A percentile compares a stretch with the other conserved stretches of the same genome.
phyloP scores from a whole-genome alignment of 2,113 vertebrate species.

The Elaphurus davidianus region DNA sequence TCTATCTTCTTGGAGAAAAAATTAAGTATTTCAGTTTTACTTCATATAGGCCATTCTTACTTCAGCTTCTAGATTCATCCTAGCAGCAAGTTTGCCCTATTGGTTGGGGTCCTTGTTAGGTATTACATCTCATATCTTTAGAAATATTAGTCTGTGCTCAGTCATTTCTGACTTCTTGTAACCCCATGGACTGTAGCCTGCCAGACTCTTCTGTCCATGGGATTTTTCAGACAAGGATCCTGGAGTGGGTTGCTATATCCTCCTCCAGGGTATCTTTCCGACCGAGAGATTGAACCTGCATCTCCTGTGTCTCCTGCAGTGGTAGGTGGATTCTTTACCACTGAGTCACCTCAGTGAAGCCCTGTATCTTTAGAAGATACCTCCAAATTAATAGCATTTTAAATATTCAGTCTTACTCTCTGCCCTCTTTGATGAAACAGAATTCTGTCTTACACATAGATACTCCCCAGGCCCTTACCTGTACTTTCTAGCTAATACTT shows the following conservation, averaged over 20 bases:
- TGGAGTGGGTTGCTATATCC: neutral
- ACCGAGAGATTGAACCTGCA: neutral
- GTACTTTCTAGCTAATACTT: neutral
- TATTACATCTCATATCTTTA: neutral
- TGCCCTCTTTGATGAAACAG: neutral
- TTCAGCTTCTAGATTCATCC: neutral
- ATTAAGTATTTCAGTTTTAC: neutral
- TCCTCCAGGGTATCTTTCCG: neutral
- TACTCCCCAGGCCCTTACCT: neutral
- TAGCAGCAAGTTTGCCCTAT: neutral
- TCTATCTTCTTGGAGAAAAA: neutral
- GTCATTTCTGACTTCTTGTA: neutral
- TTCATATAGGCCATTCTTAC: neutral
- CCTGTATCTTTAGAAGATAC: neutral
- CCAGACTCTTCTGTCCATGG: neutral
- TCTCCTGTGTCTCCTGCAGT: neutral
- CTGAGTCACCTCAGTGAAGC: neutral
- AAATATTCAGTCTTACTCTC: neutral
- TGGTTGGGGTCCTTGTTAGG: rapidly evolving
- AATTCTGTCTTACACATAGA: neutral
- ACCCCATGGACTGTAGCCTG: neutral
- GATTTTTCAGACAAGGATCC: neutral
- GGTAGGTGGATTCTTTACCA: neutral
- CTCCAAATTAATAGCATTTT: neutral
- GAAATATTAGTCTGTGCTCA: neutral